Conservation (phyloP, 92 coral and sea anemone species). For the Zoanthus gigantus region DNA sequence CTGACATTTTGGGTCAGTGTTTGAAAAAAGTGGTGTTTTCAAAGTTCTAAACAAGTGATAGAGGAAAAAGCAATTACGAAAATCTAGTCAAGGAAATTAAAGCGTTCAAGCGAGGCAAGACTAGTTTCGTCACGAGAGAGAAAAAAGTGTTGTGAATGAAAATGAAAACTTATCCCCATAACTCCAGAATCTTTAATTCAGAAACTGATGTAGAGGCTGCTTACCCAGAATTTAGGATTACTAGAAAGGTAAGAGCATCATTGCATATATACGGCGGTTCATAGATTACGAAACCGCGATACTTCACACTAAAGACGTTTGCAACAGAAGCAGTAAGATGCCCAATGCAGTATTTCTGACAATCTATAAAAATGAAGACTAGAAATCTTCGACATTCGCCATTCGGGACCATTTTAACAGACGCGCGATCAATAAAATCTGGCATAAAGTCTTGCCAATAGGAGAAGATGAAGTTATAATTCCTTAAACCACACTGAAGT, state of each 20-base stretch:
- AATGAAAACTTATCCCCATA: slow-evolving; percentile 24
- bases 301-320: slow-evolving; percentile 64
- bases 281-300: slow-evolving; percentile 39
- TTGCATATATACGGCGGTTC: slow-evolving; percentile 49
- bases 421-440: slow-evolving; percentile 33
- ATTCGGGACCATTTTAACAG: slow-evolving; percentile 59
- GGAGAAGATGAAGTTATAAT: slow-evolving; percentile 60
- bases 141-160: background rate
- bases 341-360: slow-evolving; percentile 48
- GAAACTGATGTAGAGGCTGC: slow-evolving; percentile 58
- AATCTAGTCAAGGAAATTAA: background rate
- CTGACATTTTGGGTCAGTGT: background rate
- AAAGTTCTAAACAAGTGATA: slow-evolving; percentile 16
- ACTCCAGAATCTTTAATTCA: slow-evolving; percentile 38
- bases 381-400: background rate
- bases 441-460: slow-evolving; percentile 67
- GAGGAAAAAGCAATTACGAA: slow-evolving; percentile 12
- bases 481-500: slow-evolving; percentile 54
- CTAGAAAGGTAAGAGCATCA: slow-evolving; percentile 61
- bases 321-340: slow-evolving; percentile 61
- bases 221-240: slow-evolving; percentile 57
- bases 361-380: slow-evolving; percentile 52
- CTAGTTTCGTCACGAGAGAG: background rate
- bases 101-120: slow-evolving; percentile 9
- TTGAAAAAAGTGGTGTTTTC: background rate